Conservation (phyloP, 2,888 invertebrate genomes). For the Linyphia triangularis region DNA sequence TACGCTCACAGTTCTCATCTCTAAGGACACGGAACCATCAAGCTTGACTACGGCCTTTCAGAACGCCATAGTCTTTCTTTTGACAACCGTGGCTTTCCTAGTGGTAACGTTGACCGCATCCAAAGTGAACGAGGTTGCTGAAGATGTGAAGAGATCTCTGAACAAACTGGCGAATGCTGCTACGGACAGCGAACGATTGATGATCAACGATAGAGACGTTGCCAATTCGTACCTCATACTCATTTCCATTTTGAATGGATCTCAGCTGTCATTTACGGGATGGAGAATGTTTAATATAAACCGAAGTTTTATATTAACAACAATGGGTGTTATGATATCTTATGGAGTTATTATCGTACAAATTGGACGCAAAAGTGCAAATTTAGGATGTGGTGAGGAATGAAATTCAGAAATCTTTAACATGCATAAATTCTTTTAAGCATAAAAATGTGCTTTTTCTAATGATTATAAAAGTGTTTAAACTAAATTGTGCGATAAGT, state of each 20-base stretch:
- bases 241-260: slow-evolving; percentile 53
- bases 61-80: slow-evolving; percentile 56
- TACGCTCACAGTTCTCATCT: slow-evolving; percentile 60
- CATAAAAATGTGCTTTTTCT: too few species aligned
- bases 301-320: slow-evolving; percentile 67
- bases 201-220: background rate
- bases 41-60: slow-evolving; percentile 46
- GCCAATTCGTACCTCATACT: slow-evolving; percentile 44
- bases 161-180: slow-evolving; percentile 52
- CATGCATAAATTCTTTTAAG: too few species aligned
- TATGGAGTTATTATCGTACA: slow-evolving; percentile 69
- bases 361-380: slow-evolving; percentile 56
- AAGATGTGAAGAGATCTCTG: slow-evolving; percentile 55
- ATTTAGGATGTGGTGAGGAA: too few species aligned
- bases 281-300: slow-evolving; percentile 74
- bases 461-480: too few species aligned
- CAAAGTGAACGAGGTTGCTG: slow-evolving; percentile 47
- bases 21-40: slow-evolving; percentile 44
- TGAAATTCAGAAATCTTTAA: too few species aligned
- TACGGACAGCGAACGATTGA: background rate
- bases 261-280: slow-evolving; percentile 58
- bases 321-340: slow-evolving; percentile 72
- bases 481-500: too few species aligned
- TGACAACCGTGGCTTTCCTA: slow-evolving; percentile 62
- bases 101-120: slow-evolving; percentile 57